Base-by-base conservation (phyloP, 1,140 invertebrate species). In the Phenacoccus solenopsis region DNA sequence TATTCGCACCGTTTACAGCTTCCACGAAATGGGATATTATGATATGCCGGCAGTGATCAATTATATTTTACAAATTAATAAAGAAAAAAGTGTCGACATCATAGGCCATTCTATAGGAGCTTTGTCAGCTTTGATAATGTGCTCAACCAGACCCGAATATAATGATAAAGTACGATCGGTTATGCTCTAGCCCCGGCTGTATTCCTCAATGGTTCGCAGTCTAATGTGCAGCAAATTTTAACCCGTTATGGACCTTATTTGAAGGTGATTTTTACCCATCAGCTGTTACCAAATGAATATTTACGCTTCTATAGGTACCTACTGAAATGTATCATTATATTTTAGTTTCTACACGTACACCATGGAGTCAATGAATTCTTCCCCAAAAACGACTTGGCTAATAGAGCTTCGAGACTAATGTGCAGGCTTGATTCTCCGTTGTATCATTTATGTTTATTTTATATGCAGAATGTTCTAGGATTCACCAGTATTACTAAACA, bases 21-120 rank as follows among this genome's bases (percentile, higher is more conserved):
- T 80, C 75, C 83, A 88, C 74, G 85, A 90, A 76, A 86, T 87
- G 81, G 86, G 84, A 5, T 74, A 77, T 5, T 84, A 84, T 72
- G 90, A 91, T 75, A 72, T 88, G 21, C 86, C 89, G 28, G 84
- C 88, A 0, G 83, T 85, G 75, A 82, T 91, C 21, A 83, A 89
- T 73, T 83, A 83, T 71, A 80, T 88, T 4, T 73, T 89, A 27
- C 81, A 83, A 38, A 70, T 69, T 12, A 84, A 83, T 0, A 76
- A 77, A 1, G 81, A 84, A 68, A 75, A 74, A 32, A 84, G 83
- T 1, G 69, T 86, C 1, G 78, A 82, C 67, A 89, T 82, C 75
- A 72, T 83, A 21, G 83, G 83, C 24, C 81, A 84, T 75, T 72
- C 68, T 9, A 69, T 67, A 77, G 87, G 86, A 7, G 82, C 82